A percentile compares a stretch with the other conserved stretches of the same genome.
phyloP scores from a whole-genome alignment of 2,888 invertebrate species.

The Lathronympha strigana region DNA sequence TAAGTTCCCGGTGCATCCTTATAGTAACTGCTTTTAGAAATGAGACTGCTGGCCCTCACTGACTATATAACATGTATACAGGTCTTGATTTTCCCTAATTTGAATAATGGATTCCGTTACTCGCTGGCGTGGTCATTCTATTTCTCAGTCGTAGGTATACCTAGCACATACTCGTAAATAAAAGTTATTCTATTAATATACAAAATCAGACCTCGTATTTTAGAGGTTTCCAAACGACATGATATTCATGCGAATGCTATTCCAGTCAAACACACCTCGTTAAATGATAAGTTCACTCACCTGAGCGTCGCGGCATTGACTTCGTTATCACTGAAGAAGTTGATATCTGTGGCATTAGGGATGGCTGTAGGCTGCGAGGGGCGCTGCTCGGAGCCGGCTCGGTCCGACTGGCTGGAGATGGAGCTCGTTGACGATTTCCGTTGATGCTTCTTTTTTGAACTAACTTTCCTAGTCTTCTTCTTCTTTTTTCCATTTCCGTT shows the following conservation, averaged over 20 bases:
- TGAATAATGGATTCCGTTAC: not conserved
- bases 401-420: constrained; percentile 80
- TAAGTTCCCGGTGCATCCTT: not conserved
- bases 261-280: constrained; percentile 16
- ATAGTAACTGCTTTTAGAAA: not conserved
- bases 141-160: too few species aligned
- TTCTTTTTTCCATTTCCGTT: constrained; percentile 87
- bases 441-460: constrained; percentile 92
- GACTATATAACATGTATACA: not conserved
- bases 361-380: constrained; percentile 65
- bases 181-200: too few species aligned
- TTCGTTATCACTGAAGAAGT: constrained; percentile 98
- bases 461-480: constrained; percentile 90
- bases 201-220: constrained; percentile 19
- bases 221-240: constrained; percentile 21
- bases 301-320: constrained; percentile 87
- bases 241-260: constrained; percentile 11
- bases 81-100: not conserved
- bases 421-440: constrained; percentile 87
- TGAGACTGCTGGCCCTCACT: not conserved
- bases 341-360: constrained; percentile 67
- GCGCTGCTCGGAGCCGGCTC: constrained; percentile 76
- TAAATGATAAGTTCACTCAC: constrained; percentile 63
- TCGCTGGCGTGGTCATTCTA: not conserved
- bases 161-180: too few species aligned